Conservation (phyloP, 2,113 vertebrate genomes). For the Nycticebus coucang region DNA sequence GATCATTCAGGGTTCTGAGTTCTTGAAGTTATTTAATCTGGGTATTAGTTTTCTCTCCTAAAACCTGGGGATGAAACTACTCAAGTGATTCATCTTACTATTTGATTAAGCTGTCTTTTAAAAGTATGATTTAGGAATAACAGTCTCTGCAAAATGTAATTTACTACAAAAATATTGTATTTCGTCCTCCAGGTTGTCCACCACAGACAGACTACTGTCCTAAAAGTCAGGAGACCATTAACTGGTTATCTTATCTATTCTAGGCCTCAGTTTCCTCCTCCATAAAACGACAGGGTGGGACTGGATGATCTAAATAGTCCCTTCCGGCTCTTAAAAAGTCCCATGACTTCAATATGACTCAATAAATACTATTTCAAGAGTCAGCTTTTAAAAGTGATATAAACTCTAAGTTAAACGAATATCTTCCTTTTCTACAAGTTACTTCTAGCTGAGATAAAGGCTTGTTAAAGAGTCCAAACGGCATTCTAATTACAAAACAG, state of each 20-base stretch:
- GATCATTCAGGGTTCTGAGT: not conserved
- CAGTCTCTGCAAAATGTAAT: slow-evolving; percentile 15
- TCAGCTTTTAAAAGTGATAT: slow-evolving; percentile 45
- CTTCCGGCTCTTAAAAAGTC: slow-evolving; percentile 68
- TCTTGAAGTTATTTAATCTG: slow-evolving; percentile 22
- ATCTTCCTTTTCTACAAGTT: not conserved
- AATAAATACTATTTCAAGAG: slow-evolving; percentile 66
- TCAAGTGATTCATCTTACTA: not conserved
- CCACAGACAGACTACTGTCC: not conserved
- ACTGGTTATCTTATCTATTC: slow-evolving; percentile 60
- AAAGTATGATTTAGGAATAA: not conserved
- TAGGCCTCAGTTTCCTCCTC: slow-evolving; percentile 72
- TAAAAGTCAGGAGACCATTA: slow-evolving; percentile 26
- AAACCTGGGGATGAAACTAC: not conserved
- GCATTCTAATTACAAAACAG: slow-evolving; percentile 31
- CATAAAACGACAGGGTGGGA: slow-evolving; percentile 62
- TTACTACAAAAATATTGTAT: not conserved
- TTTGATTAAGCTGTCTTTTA: not conserved
- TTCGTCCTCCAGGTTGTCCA: not conserved
- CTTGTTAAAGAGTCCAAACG: slow-evolving; percentile 2
- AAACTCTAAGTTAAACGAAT: slow-evolving; percentile 25
- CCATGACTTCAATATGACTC: slow-evolving; percentile 74
- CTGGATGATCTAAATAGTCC: slow-evolving; percentile 60
- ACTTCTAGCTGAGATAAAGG: slow-evolving; percentile 50
- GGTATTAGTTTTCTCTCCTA: not conserved